Conservation (phyloP, 2,888 invertebrate species). For the Eilema caniola region DNA sequence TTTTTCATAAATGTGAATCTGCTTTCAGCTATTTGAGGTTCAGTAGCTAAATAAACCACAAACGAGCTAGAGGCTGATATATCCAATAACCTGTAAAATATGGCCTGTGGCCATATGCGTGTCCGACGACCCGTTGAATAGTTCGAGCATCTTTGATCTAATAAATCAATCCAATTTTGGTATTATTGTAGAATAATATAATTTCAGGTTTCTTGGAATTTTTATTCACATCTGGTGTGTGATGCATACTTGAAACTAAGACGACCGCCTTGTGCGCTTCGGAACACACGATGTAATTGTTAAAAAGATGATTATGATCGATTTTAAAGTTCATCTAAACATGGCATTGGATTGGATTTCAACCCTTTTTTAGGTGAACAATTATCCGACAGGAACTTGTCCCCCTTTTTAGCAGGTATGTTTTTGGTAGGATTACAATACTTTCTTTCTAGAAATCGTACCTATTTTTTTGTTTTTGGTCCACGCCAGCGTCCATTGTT, state of each 20-base stretch:
- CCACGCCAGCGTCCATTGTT: no score
- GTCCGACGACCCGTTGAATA: slow-evolving; percentile 42
- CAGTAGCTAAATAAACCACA: neutral
- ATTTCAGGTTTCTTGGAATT: slow-evolving; percentile 41
- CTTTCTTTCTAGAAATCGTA: no score
- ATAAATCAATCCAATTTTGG: slow-evolving; percentile 47
- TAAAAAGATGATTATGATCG: no score
- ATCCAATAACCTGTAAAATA: neutral
- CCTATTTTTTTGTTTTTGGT: no score
- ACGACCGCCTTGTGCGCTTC: neutral
- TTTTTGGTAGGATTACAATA: no score
- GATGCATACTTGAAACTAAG: neutral
- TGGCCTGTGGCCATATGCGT: slow-evolving; percentile 40
- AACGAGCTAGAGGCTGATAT: neutral
- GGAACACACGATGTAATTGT: slow-evolving; percentile 3
- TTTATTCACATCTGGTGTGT: slow-evolving; percentile 33
- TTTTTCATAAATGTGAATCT: neutral
- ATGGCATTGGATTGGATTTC: no score
- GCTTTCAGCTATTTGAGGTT: neutral
- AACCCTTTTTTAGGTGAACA: no score
- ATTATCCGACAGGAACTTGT: no score
- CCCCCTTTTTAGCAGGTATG: no score
- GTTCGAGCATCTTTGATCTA: slow-evolving; percentile 43
- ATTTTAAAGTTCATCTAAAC: no score
- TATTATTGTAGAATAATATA: slow-evolving; percentile 44